Base-by-base conservation (phyloP, 2,113 vertebrate genomes). In the Asarcornis scutulata region DNA sequence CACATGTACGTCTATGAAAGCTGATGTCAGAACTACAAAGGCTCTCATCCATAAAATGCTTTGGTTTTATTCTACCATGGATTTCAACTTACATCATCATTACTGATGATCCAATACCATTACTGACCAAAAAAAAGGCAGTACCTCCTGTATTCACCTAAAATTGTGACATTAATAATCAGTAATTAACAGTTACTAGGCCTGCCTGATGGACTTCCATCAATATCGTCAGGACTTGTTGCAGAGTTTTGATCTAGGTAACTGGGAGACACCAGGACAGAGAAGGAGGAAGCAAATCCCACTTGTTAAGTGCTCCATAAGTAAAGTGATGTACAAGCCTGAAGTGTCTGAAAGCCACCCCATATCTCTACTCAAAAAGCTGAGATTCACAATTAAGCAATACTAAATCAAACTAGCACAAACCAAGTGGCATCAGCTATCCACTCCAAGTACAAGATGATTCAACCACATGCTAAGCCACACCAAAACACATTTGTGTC, bases 251-350 rank as follows among this genome's bases (percentile, higher is more conserved):
- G 16, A 38, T 9, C 22, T 31, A 48, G 15, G 16, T 42, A 73
- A 42, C 2, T 26, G 32, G 36, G 36, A 69, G 27, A 32, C 27
- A 64, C 4, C 66, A 44, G n/a, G 29, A 22, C 34, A 78, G 36
- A 68, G 29, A 18, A 34, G 22, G 16, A 86, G 13, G 46, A 68
- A 74, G 67, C 6, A 63, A 68, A 68, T 52, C 31, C 31, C 14
- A 27, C 22, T 7, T 44, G 18, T 50, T 56, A 38, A 1, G 0
- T 1, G 6, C 10, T 21, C 34, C 3, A 0, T 9, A 73, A 73
- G 11, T 11, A 25, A 50, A 52, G 8, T 17, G 5, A 22, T 62
- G 40, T 7, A 12, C 34, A 52, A 64, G 17, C 32, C 21, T 56
- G 15, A 38, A 48, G 46, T 11, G 17, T 34, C 34, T 42, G 36